Percentiles rank a stretch among this genome's conserved stretches.
Conservation (phyloP, 2,113 vertebrate species). For the Cebidichthys violaceus region DNA sequence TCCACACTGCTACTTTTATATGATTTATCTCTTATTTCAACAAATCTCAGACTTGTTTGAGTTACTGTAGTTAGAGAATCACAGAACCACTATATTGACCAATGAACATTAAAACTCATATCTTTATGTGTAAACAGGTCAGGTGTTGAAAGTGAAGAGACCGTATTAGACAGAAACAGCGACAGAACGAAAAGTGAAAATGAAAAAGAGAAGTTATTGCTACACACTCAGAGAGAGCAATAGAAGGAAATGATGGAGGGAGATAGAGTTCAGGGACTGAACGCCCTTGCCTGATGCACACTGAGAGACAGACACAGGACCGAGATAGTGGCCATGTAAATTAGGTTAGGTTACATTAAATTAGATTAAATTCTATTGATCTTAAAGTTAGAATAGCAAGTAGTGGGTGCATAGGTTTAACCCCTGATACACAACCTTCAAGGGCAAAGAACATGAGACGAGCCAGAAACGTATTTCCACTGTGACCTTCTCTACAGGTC, state of each 20-base stretch:
- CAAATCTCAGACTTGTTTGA: background rate
- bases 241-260: conserved; percentile 1
- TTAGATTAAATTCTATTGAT: conserved; percentile 56
- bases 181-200: background rate
- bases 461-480: conserved; percentile 4
- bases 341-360: conserved; percentile 53
- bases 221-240: background rate
- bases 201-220: background rate
- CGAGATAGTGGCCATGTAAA: conserved; percentile 60
- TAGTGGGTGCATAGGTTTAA: conserved; percentile 7
- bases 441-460: conserved; percentile 35
- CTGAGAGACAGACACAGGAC: conserved; percentile 22
- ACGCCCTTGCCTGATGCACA: conserved; percentile 28
- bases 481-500: background rate
- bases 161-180: background rate
- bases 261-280: conserved; percentile 19
- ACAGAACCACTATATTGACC: background rate
- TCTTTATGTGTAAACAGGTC: background rate
- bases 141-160: background rate
- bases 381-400: conserved; percentile 39
- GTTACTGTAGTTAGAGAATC: background rate
- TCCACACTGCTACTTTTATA: background rate
- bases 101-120: background rate
- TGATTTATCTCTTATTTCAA: background rate
- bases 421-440: conserved; percentile 29